Base-by-base conservation (phyloP, 2,797 vertebrate species). In the Agapornis canus region DNA sequence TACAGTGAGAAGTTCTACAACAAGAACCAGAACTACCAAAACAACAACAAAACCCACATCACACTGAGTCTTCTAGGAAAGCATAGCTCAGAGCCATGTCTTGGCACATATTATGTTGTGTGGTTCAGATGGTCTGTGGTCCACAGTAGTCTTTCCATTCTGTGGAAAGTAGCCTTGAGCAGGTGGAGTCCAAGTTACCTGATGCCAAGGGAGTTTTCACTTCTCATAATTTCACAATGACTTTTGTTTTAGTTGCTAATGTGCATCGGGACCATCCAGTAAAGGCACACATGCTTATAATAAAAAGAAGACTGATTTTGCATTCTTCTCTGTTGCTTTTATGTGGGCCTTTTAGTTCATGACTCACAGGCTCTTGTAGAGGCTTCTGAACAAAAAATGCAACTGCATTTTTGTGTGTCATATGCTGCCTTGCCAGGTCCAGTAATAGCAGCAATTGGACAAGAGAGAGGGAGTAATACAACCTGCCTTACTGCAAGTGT, bases 271-370 rank as follows among this genome's bases (percentile, higher is more conserved):
- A 59, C 82, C 43, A 26, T 79, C 27, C 66, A 87, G 21, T 45
- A 54, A 80, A 90, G 79, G 57, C 48, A 81, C 73, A 82, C 71
- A 80, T 93, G 94, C 78, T 95, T 94, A 35, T 47, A 92, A 94
- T 92, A 92, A 96, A 94, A 91, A 91, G 84, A 88, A 59, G 78
- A 88, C 73, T 51, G 90, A 94, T 90, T 96, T 40, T 94, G 83
- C 89, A 66, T 96, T 96, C 77, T 94, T 97, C 52, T 79, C 42
- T 49, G 26, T 82, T 79, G 76, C 89, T 96, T 97, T 97, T 90
- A 96, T 96, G 91, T 95, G 95, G 83, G 85, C 63, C 81, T 91
- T 93, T 84, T 90, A 75, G 81, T 87, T 95, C 61, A 48, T 90
- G 86, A 89, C 83, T 93, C 90, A 64, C 20, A 61, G 42, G 49